These are phyloP conservation scores for Heterotis niloticus DNA, from an alignment of 2,113 vertebrate genomes.

Conservation along the genomic window DNA sequence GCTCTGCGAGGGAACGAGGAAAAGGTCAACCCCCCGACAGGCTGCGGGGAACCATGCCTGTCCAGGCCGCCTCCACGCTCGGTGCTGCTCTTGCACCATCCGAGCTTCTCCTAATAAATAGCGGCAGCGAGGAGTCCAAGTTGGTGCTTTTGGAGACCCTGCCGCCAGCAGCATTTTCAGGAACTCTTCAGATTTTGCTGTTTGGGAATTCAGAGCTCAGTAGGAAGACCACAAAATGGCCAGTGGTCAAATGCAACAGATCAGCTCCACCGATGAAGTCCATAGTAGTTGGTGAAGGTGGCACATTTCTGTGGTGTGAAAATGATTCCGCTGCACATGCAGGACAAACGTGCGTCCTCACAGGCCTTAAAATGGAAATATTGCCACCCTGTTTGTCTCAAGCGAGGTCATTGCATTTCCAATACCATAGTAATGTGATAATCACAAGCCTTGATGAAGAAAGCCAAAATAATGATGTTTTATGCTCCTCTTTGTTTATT, in stretches of 20 bases:
- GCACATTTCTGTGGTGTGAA: neutral
- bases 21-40: conserved; percentile 41
- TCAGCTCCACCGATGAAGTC: no score
- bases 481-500: conserved; percentile 80
- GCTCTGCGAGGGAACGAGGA: conserved; percentile 38
- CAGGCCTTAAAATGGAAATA: neutral
- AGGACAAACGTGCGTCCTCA: neutral
- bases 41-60: conserved; percentile 27
- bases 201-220: no score
- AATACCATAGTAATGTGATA: conserved; percentile 79
- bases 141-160: no score
- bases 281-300: no score
- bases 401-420: conserved; percentile 63
- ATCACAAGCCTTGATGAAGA: conserved; percentile 74
- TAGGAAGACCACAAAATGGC: no score
- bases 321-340: neutral
- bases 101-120: conserved; percentile 21
- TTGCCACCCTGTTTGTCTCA: conserved; percentile 25
- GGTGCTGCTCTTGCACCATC: neutral
- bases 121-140: neutral
- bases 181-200: no score
- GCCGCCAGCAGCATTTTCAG: no score
- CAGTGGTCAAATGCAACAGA: no score
- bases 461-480: conserved; percentile 79
- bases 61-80: conserved; percentile 16